phyloP scores from a whole-genome alignment of 1,140 invertebrate species.

The Lineus longissimus region DNA sequence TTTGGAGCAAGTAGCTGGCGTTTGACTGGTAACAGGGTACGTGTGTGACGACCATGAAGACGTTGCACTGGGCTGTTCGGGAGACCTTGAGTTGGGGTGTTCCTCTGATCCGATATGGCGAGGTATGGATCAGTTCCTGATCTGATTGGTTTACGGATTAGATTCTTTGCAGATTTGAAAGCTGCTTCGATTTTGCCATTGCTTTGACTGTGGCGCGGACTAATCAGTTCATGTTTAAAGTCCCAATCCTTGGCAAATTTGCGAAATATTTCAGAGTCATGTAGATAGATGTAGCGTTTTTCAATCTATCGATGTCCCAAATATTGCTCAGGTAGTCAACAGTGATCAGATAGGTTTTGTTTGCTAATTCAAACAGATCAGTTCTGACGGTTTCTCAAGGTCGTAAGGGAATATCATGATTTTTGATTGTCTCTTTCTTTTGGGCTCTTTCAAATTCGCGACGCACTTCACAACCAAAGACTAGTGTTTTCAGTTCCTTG shows the following conservation, averaged over 20 bases:
- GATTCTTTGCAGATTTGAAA: neutral
- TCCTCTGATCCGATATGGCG: too few species aligned
- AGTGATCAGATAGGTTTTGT: slow-evolving; percentile 8
- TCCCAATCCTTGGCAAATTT: slow-evolving; percentile 45
- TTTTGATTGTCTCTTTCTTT: slow-evolving; percentile 8
- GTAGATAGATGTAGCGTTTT: slow-evolving; percentile 45
- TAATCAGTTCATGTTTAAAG: slow-evolving; percentile 41
- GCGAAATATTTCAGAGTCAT: slow-evolving; percentile 42
- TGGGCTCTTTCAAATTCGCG: slow-evolving; percentile 7
- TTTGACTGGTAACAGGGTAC: slow-evolving; percentile 20
- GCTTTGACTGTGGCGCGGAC: slow-evolving; percentile 25
- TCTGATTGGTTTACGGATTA: slow-evolving; percentile 2
- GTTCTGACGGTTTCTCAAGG: slow-evolving; percentile 11
- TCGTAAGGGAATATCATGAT: slow-evolving; percentile 6
- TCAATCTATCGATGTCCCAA: slow-evolving; percentile 19
- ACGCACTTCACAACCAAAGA: slow-evolving; percentile 16
- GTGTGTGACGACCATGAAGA: slow-evolving; percentile 21
- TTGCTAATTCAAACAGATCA: slow-evolving; percentile 4
- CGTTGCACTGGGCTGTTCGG: slow-evolving; percentile 9
- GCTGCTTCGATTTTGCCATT: slow-evolving; percentile 5
- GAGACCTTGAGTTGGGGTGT: too few species aligned
- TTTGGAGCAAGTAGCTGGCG: neutral
- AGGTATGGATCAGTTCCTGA: too few species aligned
- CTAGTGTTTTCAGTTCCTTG: slow-evolving; percentile 12
- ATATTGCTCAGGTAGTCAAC: slow-evolving; percentile 13